Evolutionary conservation across 2,113 vertebrate genomes (phyloP).

Genomic region (Mastomys natalensis): DNA sequence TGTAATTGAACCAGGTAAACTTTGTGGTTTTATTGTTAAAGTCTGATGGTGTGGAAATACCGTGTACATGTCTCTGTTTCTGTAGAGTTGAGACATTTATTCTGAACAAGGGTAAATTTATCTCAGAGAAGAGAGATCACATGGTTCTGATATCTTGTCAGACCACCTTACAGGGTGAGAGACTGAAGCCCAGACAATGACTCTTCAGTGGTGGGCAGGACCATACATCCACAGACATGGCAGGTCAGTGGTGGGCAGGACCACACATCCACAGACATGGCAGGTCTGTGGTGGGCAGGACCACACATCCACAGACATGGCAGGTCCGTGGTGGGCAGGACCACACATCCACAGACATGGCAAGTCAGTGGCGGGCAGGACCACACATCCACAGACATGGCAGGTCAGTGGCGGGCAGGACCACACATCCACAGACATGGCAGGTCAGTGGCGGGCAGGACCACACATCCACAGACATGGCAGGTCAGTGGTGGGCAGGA

Average conservation of each 20-base stretch:
- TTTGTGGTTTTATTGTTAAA: background rate
- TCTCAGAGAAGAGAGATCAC: background rate
- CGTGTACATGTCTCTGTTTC: background rate
- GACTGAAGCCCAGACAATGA: background rate
- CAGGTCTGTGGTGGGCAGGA: background rate
- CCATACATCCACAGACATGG: background rate
- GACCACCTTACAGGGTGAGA: background rate
- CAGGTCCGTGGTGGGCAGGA: accelerated
- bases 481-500: accelerated
- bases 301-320: background rate
- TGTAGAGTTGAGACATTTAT: background rate
- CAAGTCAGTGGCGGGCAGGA: background rate
- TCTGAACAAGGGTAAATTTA: background rate
- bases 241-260: accelerated
- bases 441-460: background rate
- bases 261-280: too few species aligned
- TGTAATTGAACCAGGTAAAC: background rate
- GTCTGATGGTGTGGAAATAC: background rate
- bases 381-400: background rate
- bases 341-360: too few species aligned
- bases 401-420: accelerated
- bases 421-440: too few species aligned
- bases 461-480: background rate
- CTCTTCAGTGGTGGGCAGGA: background rate
- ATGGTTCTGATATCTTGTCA: background rate